Evolutionary conservation across 2,113 vertebrate species (phyloP).

Genomic region (Festucalex cinctus): DNA sequence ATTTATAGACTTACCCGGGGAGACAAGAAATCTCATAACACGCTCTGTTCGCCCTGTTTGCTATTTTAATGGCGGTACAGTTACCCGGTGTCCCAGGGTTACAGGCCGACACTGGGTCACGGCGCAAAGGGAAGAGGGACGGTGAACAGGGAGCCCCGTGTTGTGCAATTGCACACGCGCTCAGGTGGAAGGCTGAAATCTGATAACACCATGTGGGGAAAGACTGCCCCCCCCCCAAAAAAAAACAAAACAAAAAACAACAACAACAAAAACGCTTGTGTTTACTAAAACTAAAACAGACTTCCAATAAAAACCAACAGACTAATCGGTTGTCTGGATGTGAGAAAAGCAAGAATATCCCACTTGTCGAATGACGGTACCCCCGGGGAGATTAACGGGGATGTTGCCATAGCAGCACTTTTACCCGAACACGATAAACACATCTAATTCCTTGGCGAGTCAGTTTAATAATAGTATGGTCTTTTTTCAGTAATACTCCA

Average conservation of each 20-base stretch:
- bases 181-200: conserved; percentile 19
- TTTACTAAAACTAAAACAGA: conserved; percentile 12
- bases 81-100: conserved; percentile 61
- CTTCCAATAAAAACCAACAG: background rate
- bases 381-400: background rate
- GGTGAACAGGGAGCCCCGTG: conserved; percentile 1
- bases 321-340: background rate
- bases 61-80: conserved; percentile 66
- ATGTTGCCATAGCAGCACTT: background rate
- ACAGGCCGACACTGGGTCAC: conserved; percentile 48
- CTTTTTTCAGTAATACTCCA: background rate
- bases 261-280: too few relatives aligned
- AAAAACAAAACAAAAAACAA: too few relatives aligned
- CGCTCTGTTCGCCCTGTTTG: conserved; percentile 46
- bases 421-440: background rate
- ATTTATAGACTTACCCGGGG: conserved; percentile 71
- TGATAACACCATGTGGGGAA: conserved; percentile 22
- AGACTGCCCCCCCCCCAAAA: too few relatives aligned
- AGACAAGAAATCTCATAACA: conserved; percentile 61
- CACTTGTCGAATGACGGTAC: background rate
- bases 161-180: background rate
- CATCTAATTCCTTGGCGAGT: background rate
- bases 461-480: background rate
- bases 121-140: conserved; percentile 13
- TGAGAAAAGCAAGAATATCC: background rate